phyloP scores from a whole-genome alignment of 2,888 invertebrate species.

The Tachina fera region DNA sequence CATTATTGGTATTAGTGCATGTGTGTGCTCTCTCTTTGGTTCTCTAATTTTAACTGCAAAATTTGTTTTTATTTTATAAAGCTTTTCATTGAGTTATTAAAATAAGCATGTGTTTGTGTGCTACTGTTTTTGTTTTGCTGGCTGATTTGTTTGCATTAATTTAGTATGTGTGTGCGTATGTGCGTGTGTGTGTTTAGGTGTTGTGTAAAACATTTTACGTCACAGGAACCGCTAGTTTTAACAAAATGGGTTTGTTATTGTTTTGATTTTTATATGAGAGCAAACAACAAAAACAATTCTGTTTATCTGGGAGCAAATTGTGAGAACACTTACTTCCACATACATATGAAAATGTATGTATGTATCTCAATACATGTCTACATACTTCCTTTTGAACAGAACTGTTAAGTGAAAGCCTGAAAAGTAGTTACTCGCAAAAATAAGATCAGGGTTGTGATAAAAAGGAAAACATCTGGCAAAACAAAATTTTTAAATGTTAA shows the following conservation, averaged over 20 bases:
- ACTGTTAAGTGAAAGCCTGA: constrained; percentile 13
- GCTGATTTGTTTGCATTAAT: background rate
- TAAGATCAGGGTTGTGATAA: background rate
- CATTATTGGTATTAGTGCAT: background rate
- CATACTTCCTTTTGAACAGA: constrained; percentile 22
- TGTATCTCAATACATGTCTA: background rate
- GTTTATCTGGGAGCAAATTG: background rate
- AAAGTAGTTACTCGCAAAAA: constrained; percentile 18
- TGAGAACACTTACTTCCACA: background rate
- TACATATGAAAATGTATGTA: too few species aligned
- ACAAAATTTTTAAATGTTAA: background rate
- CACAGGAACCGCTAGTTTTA: constrained; percentile 64
- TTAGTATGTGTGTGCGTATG: too few species aligned
- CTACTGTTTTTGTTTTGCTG: constrained; percentile 16
- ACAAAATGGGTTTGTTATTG: constrained; percentile 48
- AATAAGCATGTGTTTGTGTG: constrained; percentile 26
- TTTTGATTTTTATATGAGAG: constrained; percentile 33
- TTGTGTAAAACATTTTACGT: constrained; percentile 65
- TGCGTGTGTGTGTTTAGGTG: constrained; percentile 7
- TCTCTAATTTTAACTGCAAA: constrained; percentile 9
- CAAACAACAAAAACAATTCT: background rate
- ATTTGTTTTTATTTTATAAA: constrained; percentile 1
- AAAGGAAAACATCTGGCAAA: background rate
- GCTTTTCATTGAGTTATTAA: constrained; percentile 65
- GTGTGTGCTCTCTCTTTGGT: background rate